Conservation (phyloP, 2,113 vertebrate species). For the Entosphenus tridentatus region DNA sequence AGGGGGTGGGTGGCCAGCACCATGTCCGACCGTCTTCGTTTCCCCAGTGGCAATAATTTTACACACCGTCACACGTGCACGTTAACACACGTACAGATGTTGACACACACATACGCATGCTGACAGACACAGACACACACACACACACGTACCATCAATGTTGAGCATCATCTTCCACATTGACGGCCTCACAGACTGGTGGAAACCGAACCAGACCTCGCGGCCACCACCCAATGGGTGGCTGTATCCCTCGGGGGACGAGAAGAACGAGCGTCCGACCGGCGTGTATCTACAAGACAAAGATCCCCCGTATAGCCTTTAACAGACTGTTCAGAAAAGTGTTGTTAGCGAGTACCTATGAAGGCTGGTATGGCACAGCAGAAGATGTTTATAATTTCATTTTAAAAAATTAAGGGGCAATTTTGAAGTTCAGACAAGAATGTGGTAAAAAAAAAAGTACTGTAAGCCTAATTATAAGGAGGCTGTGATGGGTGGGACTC, state of each 20-base stretch:
- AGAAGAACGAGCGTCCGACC: constrained; percentile 97
- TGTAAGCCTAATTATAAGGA: too few species aligned
- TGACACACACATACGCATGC: neutral
- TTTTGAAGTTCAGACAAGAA: neutral
- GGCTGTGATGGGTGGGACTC: too few species aligned
- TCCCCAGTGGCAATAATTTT: too few species aligned
- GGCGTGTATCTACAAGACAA: constrained; percentile 58
- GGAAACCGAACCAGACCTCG: constrained; percentile 98
- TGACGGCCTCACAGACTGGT: constrained; percentile 88
- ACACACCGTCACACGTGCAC: too few species aligned
- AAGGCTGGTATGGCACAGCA: neutral
- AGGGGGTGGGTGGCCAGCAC: too few species aligned
- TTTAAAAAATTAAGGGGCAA: neutral
- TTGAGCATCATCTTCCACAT: constrained; percentile 99
- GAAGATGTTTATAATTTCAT: neutral
- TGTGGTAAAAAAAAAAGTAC: too few species aligned
- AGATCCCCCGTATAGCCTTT: constrained; percentile 8
- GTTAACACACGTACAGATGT: neutral
- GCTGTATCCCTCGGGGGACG: constrained; percentile 87
- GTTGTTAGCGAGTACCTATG: too few species aligned
- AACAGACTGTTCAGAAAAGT: constrained; percentile 4
- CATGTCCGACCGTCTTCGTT: too few species aligned
- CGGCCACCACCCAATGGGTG: constrained; percentile 84
- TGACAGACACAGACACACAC: neutral
- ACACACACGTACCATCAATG: constrained; percentile 40